Base-by-base conservation (phyloP, 2,113 vertebrate species). In the Speoplatyrhinus poulsoni region DNA sequence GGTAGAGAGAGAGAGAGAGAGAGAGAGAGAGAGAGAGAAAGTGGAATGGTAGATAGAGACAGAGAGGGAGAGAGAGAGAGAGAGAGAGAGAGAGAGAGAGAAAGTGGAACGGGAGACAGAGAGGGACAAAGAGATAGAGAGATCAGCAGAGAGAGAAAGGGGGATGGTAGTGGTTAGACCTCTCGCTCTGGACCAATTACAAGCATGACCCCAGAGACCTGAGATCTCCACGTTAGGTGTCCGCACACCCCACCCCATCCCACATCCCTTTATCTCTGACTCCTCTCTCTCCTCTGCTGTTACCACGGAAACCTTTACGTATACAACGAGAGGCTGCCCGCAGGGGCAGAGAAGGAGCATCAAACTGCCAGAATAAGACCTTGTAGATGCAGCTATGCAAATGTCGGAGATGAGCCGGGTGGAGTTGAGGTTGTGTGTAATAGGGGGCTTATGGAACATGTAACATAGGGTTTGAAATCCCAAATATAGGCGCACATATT, bases 171-270 rank as follows among this genome's bases (percentile, higher is more conserved):
- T 50, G 47, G 54, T 48, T 64, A 56, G 71, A 74, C 75, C 78
- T 74, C 76, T 80, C 67, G 65, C 69, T 75, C 72, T 57, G n/a
- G 75, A 79, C 81, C 87, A 90, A 89, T 90, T 92, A 91, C 58
- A 60, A 72, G 78, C 52, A 16, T 67, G 85, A 85, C 82, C 82
- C 78, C 4, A 0, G 69, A 82, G 75, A 84, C 79, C 72, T 60
- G 69, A 80, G 65, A 73, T 71, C 82, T 82, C 62, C 57, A 32
- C 62, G 62, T 75, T 79, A 62, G 66, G 70, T 69, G 62, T 48
- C 56, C 11, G 9, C 49, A n/a, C 3, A 6, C 8, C 17, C 48
- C 17, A 17, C 9, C 16, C 32, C 50, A 56, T 33, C 49, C n/a
- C 50, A 36, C 48, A 15, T 67, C 60, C 53, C 19, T 15, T 9